phyloP scores from a whole-genome alignment of 2,113 vertebrate species.

The Ictalurus furcatus region DNA sequence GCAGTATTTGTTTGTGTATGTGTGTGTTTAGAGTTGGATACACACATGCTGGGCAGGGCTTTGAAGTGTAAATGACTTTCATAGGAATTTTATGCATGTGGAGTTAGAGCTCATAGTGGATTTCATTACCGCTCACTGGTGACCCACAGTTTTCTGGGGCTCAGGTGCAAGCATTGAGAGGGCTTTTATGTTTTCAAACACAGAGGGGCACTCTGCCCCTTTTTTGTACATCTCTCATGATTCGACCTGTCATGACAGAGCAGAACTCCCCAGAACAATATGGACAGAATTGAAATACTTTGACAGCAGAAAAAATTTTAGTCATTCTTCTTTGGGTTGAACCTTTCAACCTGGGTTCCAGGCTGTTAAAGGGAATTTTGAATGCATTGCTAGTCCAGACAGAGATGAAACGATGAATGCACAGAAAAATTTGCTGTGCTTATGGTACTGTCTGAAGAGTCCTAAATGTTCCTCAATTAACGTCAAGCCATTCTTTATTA shows the following conservation, averaged over 20 bases:
- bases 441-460: not conserved
- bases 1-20: conserved; percentile 37
- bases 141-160: conserved; percentile 37
- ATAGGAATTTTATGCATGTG: conserved; percentile 42
- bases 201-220: conserved; percentile 65
- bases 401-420: not conserved
- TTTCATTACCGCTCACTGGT: conserved; percentile 47
- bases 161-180: conserved; percentile 22
- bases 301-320: not conserved
- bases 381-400: not conserved
- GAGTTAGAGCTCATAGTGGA: conserved; percentile 26
- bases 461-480: conserved; percentile 73
- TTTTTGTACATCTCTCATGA: conserved; percentile 47
- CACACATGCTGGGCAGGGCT: conserved; percentile 41
- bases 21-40: conserved; percentile 43
- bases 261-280: not conserved
- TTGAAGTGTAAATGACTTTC: conserved; percentile 58
- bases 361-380: not conserved
- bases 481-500: conserved; percentile 76
- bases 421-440: not conserved
- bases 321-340: conserved; percentile 6
- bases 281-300: not conserved
- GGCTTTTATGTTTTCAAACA: conserved; percentile 53
- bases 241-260: not conserved
- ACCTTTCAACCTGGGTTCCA: not conserved